Evolutionary conservation across 2,797 vertebrate genomes (phyloP).

Genomic region (Tenualosa ilisha): DNA sequence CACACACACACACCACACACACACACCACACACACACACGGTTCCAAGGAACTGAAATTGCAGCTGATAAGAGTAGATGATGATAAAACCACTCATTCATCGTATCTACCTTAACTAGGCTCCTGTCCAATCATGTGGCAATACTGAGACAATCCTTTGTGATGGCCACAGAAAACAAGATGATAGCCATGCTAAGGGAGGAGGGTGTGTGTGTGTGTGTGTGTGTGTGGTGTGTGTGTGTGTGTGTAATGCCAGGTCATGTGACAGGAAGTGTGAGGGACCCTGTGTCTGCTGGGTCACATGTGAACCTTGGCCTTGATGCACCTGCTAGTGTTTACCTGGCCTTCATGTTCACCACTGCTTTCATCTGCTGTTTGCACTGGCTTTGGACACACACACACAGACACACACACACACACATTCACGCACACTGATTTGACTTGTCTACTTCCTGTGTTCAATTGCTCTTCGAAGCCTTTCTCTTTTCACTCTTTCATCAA

Average conservation of each 20-base stretch:
- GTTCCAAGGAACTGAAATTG: not conserved
- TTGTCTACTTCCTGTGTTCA: not conserved
- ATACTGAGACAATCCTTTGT: not conserved
- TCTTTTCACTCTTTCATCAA: not conserved
- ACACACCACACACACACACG: not conserved
- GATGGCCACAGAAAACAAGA: not conserved
- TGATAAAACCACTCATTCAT: not conserved
- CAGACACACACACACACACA: not conserved
- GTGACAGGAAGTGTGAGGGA: not conserved
- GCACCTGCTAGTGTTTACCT: not conserved
- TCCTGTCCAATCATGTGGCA: not conserved
- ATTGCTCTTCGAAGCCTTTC: not conserved
- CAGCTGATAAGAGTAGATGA: not conserved
- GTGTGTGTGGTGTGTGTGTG: too few relatives aligned
- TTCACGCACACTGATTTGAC: not conserved
- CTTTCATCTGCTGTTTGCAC: not conserved
- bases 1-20: not conserved
- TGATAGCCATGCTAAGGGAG: not conserved
- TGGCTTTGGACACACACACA: not conserved
- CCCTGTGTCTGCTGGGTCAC: constrained; percentile 15
- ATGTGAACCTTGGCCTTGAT: not conserved
- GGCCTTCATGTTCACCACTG: not conserved
- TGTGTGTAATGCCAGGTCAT: not conserved
- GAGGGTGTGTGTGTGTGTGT: not conserved
- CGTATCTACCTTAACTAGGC: not conserved